Evolutionary conservation across 2,113 vertebrate genomes (phyloP).

Genomic region (Sterna hirundo): DNA sequence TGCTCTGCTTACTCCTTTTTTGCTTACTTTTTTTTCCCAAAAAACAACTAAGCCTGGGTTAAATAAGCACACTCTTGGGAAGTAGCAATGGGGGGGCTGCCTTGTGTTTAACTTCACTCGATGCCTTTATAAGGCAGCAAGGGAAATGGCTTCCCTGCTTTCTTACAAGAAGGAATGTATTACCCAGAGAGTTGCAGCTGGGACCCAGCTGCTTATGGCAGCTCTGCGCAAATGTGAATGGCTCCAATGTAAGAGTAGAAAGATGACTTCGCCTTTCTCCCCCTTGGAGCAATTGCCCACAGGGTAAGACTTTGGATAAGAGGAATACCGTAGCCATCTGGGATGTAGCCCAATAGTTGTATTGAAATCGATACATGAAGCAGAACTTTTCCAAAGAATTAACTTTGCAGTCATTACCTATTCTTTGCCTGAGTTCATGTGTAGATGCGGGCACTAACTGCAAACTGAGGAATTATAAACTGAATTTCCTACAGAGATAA

Average conservation of each 20-base stretch:
- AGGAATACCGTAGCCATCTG: not conserved
- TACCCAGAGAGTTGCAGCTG: not conserved
- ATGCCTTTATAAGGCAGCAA: not conserved
- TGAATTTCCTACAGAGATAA: not conserved
- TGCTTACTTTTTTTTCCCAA: not conserved
- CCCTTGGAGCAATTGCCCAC: not conserved
- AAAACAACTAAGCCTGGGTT: not conserved
- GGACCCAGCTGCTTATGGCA: not conserved
- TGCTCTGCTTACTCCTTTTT: not conserved
- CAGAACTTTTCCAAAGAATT: not conserved
- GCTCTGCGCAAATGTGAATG: not conserved
- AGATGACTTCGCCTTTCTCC: not conserved
- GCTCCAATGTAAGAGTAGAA: not conserved
- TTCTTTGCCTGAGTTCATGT: not conserved
- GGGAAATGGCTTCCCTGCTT: not conserved
- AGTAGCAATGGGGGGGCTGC: not conserved
- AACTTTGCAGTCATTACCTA: not conserved
- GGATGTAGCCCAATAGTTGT: not conserved
- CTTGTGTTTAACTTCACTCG: not conserved
- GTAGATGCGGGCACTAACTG: not conserved
- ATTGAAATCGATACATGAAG: not conserved
- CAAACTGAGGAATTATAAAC: not conserved
- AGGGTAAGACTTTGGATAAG: not conserved
- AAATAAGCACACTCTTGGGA: not conserved
- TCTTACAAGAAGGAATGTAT: not conserved